Evolutionary conservation across 2,888 invertebrate species (phyloP), one percentile per base, ranked within the genome.

Genomic region (Drosophila birchii): DNA sequence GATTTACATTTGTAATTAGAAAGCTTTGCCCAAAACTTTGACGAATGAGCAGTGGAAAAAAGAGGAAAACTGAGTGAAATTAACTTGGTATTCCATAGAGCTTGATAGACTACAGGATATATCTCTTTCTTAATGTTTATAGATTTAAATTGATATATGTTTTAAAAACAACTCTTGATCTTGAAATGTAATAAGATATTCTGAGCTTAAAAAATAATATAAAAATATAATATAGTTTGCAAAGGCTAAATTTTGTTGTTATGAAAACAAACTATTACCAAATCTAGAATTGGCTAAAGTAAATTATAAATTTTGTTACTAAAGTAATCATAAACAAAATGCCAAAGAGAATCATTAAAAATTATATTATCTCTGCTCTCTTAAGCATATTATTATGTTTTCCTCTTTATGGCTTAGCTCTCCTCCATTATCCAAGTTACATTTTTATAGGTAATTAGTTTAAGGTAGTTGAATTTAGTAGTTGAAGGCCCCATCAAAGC

Each of bases 1-100:
- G 85, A 90, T 90, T 90, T 90, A 91, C 90, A 89, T 89, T 89
- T 86, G 90, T 88, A 90, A 90, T 90, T 89, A 86, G 88, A 79
- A 86, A 88, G 90, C 90, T 90, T 90, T 81, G 74, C 68, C 72
- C 51, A 75, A 75, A 86, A 84, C 77, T 86, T 83, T 86, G 88
- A 81, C 76, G 82, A 82, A 72, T 59, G 74, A 72, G 66, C 76
- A 70, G 58, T 64, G 12, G 11, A 38, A 47, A 45, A 41, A 53
- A 36, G 53, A n/a, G 54, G 47, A 72, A 44, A 57, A 70, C 18
- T 16, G 34, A n/a, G 34, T 18, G 44, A 41, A 51, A 53, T 41
- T n/a, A 56, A 63, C 36, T 49, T n/a, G 49, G 26, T 39, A 58
- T 5, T 34, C 16, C 20, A 9, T 9, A 8, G 34, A 34, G 20